Conservation (phyloP, 35 echinoderm and acorn worm species). For the Heliocidaris erythrogramma region DNA sequence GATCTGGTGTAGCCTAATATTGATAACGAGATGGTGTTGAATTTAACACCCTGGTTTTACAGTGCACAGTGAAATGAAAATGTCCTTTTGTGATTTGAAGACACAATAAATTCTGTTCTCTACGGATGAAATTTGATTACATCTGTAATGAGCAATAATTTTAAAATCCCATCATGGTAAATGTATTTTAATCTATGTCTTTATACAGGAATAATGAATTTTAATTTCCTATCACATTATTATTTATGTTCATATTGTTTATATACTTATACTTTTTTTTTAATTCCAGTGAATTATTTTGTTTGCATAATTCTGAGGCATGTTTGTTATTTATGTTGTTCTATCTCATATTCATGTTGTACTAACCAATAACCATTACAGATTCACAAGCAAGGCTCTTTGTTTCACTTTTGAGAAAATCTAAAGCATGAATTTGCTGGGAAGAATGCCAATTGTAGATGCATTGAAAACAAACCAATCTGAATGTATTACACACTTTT, state of each 20-base stretch:
- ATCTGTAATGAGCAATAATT: not conserved
- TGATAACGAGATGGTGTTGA: too few species aligned
- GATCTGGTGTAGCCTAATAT: too few species aligned
- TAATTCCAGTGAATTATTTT: too few species aligned
- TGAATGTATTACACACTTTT: not conserved
- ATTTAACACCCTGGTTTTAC: too few species aligned
- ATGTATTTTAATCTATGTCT: not conserved
- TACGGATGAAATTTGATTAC: not conserved
- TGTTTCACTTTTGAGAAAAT: not conserved
- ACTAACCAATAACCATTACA: too few species aligned
- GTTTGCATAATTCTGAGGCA: too few species aligned
- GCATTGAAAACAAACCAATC: not conserved
- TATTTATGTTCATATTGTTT: too few species aligned
- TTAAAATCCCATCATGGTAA: not conserved
- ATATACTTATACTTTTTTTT: too few species aligned
- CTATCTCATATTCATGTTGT: too few species aligned
- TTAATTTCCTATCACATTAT: too few species aligned
- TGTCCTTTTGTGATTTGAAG: not conserved
- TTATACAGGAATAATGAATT: not conserved
- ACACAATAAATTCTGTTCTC: not conserved
- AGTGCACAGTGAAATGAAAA: not conserved
- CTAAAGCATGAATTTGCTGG: not conserved
- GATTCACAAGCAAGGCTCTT: not conserved
- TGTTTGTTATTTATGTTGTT: too few species aligned
- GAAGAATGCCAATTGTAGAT: not conserved